Conservation (phyloP, 2,113 vertebrate species). For the Aix galericulata region DNA sequence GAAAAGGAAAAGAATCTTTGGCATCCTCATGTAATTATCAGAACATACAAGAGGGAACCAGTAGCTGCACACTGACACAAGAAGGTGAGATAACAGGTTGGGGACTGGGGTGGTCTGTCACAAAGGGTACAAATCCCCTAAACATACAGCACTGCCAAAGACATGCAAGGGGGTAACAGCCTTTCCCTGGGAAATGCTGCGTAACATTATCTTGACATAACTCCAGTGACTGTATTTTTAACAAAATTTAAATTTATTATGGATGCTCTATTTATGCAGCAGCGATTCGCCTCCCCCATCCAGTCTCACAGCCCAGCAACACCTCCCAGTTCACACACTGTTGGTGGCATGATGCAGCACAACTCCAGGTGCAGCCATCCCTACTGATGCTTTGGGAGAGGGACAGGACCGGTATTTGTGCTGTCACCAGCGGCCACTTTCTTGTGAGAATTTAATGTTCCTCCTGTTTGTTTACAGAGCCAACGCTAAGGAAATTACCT, state of each 20-base stretch:
- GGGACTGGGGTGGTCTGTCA: not conserved
- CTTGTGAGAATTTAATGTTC: not conserved
- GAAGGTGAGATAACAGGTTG: not conserved
- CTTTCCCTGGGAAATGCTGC: not conserved
- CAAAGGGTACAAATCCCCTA: not conserved
- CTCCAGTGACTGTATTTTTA: not conserved
- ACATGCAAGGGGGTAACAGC: not conserved
- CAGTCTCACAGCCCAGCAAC: not conserved
- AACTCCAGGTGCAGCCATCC: not conserved
- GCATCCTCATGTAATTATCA: not conserved
- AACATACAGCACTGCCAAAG: not conserved
- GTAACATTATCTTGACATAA: not conserved
- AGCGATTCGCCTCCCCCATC: not conserved
- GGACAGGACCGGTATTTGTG: not conserved
- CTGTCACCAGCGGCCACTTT: not conserved
- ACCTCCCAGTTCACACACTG: not conserved
- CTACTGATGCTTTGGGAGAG: not conserved
- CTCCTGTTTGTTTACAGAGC: constrained; percentile 1
- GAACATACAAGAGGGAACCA: not conserved
- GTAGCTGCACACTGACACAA: not conserved
- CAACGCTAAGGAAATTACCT: constrained; percentile 4
- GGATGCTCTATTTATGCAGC: not conserved
- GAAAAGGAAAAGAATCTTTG: not conserved
- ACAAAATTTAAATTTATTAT: not conserved
- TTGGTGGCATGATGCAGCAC: accelerated